Evolutionary conservation across 2,797 vertebrate species (phyloP), one percentile per base, ranked within the genome.

Genomic region (Tamandua tetradactyla): DNA sequence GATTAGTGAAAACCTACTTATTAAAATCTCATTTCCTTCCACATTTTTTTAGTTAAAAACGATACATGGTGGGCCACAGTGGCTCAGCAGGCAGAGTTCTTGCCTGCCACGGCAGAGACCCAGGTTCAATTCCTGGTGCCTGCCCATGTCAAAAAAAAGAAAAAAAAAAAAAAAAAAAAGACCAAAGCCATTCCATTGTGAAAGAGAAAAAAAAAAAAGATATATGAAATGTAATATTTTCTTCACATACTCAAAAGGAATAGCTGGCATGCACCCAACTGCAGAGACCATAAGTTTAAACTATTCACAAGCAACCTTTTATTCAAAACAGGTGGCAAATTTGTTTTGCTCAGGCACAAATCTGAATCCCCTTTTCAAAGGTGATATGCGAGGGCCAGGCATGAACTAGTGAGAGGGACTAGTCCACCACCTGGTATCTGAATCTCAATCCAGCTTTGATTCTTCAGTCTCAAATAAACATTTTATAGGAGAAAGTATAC

Each of bases 1-100:
- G 15, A 83, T 18, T 66, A 83, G 30, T 66, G 4, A 96, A 96
- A 88, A 80, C 61, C 10, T 4, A 94, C 18, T 49, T 89, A 89
- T 78, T 91, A 61, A 78, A 81, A 17, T 71, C n/a, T 71, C 32
- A 74, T 47, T 94, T 94, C 88, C 47, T 92, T 69, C 49, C 86
- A 68, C 87, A 7, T 79, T 86, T 52, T 52, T 88, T 15, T 42
- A 92, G 10, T 89, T 30, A 55, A 55, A 55, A 55, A 52, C n/a
- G n/a, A n/a, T n/a, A n/a, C n/a, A n/a, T n/a, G n/a, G n/a, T n/a
- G n/a, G n/a, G n/a, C n/a, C n/a, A n/a, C n/a, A n/a, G n/a, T n/a
- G n/a, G n/a, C n/a, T n/a, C n/a, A n/a, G n/a, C n/a, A n/a, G n/a
- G n/a, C n/a, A n/a, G n/a, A n/a, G n/a, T n/a, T n/a, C n/a, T n/a